A percentile compares a stretch with the other conserved stretches of the same genome.
phyloP scores from a whole-genome alignment of 2,888 invertebrate species.

The Mythimna pallens region DNA sequence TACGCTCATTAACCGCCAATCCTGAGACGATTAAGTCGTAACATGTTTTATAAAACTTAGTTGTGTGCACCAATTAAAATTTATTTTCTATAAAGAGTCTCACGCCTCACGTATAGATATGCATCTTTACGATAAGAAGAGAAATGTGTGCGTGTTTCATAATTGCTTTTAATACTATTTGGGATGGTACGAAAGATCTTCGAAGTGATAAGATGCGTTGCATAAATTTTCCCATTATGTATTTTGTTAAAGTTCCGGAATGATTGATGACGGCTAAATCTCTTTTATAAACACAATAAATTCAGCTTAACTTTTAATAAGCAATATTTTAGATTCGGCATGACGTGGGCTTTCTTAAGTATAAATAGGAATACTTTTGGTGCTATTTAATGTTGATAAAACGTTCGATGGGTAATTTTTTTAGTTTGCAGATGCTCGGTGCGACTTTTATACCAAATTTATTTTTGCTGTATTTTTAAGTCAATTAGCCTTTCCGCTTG shows the following conservation, averaged over 20 bases:
- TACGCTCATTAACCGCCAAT: conserved; percentile 88
- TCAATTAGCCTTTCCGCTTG: background rate
- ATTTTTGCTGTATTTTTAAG: background rate
- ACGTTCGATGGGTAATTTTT: conserved; percentile 34
- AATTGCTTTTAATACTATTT: conserved; percentile 82
- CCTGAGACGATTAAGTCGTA: conserved; percentile 86
- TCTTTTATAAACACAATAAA: conserved; percentile 64
- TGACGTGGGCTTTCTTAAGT: conserved; percentile 45
- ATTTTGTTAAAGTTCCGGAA: conserved; percentile 71
- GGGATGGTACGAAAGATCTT: conserved; percentile 71
- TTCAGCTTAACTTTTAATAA: conserved; percentile 60
- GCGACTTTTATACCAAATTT: conserved; percentile 42
- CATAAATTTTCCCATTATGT: conserved; percentile 76
- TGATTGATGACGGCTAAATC: conserved; percentile 76
- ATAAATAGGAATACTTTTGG: conserved; percentile 44
- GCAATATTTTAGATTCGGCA: conserved; percentile 50
- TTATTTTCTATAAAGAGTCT: conserved; percentile 81
- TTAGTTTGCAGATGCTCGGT: conserved; percentile 26
- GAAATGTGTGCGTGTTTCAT: conserved; percentile 79
- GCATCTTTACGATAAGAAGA: conserved; percentile 80
- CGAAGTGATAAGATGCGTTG: conserved; percentile 69
- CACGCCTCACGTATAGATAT: conserved; percentile 81
- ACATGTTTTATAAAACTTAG: conserved; percentile 83
- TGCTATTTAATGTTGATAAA: conserved; percentile 32
- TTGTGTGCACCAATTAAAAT: conserved; percentile 86